phyloP scores from a whole-genome alignment of 1,140 invertebrate species.

The Octopus sinensis region DNA sequence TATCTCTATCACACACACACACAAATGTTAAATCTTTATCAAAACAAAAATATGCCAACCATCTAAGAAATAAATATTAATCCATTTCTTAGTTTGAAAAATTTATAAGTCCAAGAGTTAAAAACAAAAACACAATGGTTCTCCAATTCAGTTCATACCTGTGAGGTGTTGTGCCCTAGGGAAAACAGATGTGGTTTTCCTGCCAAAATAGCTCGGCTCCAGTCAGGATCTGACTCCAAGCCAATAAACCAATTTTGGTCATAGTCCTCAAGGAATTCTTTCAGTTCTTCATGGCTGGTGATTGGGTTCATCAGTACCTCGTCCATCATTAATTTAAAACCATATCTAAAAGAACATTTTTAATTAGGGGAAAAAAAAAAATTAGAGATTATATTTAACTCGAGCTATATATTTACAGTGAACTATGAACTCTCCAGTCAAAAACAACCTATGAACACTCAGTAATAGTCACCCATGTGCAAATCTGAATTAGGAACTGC shows the following conservation, averaged over 20 bases:
- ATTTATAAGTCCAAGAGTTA: too few species aligned
- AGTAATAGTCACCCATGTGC: too few species aligned
- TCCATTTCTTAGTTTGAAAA: too few species aligned
- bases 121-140: too few species aligned
- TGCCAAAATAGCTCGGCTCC: constrained; percentile 55
- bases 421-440: too few species aligned
- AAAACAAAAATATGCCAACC: too few species aligned
- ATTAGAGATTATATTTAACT: neutral
- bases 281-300: constrained; percentile 50
- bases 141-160: constrained; percentile 33
- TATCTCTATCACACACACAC: too few species aligned
- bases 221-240: constrained; percentile 51
- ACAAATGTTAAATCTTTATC: too few species aligned
- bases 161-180: constrained; percentile 52
- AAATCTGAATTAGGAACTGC: too few species aligned
- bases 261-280: constrained; percentile 54
- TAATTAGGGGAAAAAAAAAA: neutral
- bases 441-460: too few species aligned
- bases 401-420: too few species aligned
- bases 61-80: too few species aligned
- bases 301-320: constrained; percentile 57
- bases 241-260: constrained; percentile 60
- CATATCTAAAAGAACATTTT: constrained; percentile 45
- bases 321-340: constrained; percentile 60
- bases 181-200: constrained; percentile 58